Conservation (phyloP, 2,888 invertebrate genomes). For the Zele albiditarsus region DNA sequence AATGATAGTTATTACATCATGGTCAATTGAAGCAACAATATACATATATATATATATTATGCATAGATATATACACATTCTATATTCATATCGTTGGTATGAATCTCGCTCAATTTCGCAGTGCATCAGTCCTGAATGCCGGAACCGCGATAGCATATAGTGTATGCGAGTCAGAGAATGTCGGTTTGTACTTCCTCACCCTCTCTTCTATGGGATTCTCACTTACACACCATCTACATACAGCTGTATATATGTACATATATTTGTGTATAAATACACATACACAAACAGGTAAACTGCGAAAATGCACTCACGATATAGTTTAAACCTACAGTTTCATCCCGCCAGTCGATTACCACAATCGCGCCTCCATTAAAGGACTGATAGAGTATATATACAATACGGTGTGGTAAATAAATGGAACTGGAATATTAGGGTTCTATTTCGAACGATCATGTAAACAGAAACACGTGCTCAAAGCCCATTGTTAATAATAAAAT, state of each 20-base stretch:
- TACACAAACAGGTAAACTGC: neutral
- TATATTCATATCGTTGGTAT: neutral
- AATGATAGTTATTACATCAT: neutral
- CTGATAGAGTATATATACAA: neutral
- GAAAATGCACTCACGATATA: neutral
- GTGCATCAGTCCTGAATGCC: neutral
- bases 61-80: neutral
- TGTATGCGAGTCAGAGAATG: conserved; percentile 1
- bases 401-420: neutral
- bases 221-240: neutral
- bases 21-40: neutral
- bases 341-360: conserved; percentile 10
- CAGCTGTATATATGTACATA: neutral
- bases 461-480: neutral
- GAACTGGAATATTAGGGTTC: neutral
- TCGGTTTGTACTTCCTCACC: neutral
- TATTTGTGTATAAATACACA: neutral
- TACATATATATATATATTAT: neutral
- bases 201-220: neutral
- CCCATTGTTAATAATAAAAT: neutral
- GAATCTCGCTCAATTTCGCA: neutral
- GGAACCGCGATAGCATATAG: conserved; percentile 1
- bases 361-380: neutral
- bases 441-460: neutral
- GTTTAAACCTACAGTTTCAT: neutral